A percentile compares a stretch with the other conserved stretches of the same genome.
Conservation (phyloP, 2,888 invertebrate genomes). For the Chrysomela aeneicollis region DNA sequence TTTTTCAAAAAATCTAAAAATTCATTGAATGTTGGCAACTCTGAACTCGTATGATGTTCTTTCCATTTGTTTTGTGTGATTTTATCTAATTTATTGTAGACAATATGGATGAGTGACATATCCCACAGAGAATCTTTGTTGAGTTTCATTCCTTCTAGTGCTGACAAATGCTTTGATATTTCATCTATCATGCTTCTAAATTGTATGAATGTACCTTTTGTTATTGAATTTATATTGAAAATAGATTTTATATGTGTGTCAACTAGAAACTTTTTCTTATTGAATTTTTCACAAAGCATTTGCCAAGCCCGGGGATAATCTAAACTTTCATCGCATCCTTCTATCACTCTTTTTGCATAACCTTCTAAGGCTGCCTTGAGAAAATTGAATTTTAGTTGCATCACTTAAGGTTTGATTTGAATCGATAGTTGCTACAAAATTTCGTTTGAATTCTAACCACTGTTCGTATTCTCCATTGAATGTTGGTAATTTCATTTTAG, state of each 20-base stretch:
- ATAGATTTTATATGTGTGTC: conserved; percentile 21
- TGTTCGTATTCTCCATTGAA: no score
- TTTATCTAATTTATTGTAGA: conserved; percentile 27
- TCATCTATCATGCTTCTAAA: conserved; percentile 16
- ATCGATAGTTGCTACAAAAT: no score
- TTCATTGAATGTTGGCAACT: conserved; percentile 24
- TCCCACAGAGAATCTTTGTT: conserved; percentile 18
- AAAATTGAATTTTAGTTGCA: conserved; percentile 24
- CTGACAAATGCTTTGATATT: conserved; percentile 15
- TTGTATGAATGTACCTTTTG: background rate
- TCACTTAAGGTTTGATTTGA: no score
- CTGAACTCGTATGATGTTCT: conserved; percentile 13
- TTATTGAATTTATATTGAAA: conserved; percentile 20
- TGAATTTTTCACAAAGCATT: conserved; percentile 15
- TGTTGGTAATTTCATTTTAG: no score
- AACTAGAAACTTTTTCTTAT: conserved; percentile 20
- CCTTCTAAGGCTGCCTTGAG: conserved; percentile 16
- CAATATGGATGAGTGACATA: conserved; percentile 21
- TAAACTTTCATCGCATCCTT: conserved; percentile 9
- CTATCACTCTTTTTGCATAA: conserved; percentile 19
- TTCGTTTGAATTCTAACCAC: no score
- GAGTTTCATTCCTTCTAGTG: conserved; percentile 20
- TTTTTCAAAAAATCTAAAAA: conserved; percentile 27
- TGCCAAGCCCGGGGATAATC: conserved; percentile 20
- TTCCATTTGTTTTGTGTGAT: conserved; percentile 23